Conservation (phyloP, 2,113 vertebrate species). For the Galemys pyrenaicus region DNA sequence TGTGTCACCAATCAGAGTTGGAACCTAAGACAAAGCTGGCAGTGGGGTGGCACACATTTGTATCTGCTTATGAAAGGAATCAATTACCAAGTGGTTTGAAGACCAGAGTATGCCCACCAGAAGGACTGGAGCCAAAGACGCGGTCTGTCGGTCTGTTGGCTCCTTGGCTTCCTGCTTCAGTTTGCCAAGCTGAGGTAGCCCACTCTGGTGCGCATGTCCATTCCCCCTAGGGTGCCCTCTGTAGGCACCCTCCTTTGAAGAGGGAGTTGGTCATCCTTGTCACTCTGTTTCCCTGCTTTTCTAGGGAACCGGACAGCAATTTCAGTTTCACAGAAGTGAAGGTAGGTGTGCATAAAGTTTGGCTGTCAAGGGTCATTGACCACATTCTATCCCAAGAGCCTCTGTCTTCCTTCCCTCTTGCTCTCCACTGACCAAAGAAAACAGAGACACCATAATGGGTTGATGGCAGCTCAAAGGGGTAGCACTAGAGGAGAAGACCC, state of each 20-base stretch:
- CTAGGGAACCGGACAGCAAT: not conserved
- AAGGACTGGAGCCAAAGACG: not conserved
- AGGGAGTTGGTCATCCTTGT: not conserved
- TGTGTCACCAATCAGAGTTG: not conserved
- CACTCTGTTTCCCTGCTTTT: conserved; percentile 43
- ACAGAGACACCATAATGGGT: not conserved
- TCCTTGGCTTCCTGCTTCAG: not conserved
- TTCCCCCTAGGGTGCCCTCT: not conserved
- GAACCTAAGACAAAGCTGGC: not conserved
- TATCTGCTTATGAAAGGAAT: not conserved
- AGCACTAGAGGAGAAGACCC: not conserved
- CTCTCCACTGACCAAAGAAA: not conserved
- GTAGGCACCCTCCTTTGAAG: not conserved
- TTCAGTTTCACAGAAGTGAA: not conserved
- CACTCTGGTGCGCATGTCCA: not conserved
- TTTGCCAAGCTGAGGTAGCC: not conserved
- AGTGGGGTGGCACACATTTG: not conserved
- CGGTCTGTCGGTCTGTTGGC: not conserved
- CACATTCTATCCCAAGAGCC: not conserved
- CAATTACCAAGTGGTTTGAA: not conserved
- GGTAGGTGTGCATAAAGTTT: conserved; percentile 38
- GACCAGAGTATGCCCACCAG: not conserved
- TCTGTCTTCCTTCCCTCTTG: not conserved
- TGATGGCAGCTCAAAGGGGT: not conserved
- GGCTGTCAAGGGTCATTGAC: not conserved